These are phyloP conservation scores for Microcebus tavaratra DNA, from an alignment of 2,113 vertebrate genomes.

Conservation along the genomic window DNA sequence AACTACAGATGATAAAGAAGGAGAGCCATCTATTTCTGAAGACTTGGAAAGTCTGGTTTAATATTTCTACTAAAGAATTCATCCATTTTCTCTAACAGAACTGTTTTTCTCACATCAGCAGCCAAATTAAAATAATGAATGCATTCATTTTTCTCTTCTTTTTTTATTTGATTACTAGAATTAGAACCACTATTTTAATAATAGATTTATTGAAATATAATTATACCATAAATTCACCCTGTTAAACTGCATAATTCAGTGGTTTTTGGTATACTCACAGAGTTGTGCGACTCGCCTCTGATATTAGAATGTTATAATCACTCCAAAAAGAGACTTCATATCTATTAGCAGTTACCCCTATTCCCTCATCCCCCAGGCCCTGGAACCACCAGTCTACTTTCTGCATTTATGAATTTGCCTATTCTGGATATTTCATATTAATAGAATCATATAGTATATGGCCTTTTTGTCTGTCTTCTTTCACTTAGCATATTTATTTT, in stretches of 20 bases:
- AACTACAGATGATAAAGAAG: background rate
- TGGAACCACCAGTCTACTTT: background rate
- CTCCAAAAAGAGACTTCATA: background rate
- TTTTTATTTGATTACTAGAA: constrained; percentile 43
- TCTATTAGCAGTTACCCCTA: background rate
- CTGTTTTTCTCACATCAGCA: background rate
- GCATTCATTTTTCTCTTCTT: background rate
- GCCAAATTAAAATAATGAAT: constrained; percentile 17
- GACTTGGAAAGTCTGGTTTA: background rate
- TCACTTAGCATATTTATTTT: background rate
- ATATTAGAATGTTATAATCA: constrained; percentile 24
- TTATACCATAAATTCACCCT: background rate
- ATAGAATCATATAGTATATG: background rate
- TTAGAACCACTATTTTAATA: background rate
- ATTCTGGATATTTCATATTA: background rate
- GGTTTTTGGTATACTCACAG: background rate
- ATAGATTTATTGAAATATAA: background rate
- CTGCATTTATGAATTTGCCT: background rate
- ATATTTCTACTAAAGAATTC: background rate
- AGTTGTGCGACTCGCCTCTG: background rate
- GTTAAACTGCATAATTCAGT: background rate
- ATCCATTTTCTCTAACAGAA: background rate
- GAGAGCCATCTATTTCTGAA: background rate
- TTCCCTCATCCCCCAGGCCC: background rate
- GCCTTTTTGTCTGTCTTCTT: constrained; percentile 4